Conservation (phyloP, 2,113 vertebrate species). For the Muntiacus reevesi region DNA sequence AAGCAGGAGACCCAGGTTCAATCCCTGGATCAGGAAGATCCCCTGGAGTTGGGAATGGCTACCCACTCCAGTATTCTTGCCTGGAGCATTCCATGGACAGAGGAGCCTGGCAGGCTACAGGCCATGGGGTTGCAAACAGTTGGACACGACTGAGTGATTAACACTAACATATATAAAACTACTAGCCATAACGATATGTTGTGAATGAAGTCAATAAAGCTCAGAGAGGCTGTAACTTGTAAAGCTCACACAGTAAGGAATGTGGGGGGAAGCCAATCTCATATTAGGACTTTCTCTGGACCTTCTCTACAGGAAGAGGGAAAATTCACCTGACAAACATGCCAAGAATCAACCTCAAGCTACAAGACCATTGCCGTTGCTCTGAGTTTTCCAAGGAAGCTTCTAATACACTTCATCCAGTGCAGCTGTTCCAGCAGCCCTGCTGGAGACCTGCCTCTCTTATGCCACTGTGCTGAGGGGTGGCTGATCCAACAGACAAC, state of each 20-base stretch:
- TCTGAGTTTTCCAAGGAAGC: background rate
- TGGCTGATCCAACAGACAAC: background rate
- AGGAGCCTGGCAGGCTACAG: background rate
- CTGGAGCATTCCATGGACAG: background rate
- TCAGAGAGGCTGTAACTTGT: background rate
- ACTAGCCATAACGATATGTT: background rate
- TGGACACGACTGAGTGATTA: background rate
- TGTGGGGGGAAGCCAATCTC: background rate
- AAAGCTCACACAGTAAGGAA: background rate
- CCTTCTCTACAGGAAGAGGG: background rate
- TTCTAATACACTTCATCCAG: background rate
- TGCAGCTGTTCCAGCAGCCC: background rate
- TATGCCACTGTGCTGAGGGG: accelerated
- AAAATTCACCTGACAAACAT: background rate
- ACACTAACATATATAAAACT: background rate
- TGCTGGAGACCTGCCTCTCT: background rate
- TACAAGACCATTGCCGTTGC: background rate
- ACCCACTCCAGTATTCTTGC: background rate
- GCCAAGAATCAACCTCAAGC: background rate
- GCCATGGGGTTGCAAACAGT: background rate
- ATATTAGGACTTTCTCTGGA: background rate
- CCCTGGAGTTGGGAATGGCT: background rate
- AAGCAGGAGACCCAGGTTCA: background rate
- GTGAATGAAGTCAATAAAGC: background rate
- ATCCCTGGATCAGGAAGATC: background rate